Percentiles rank a stretch among this genome's conserved stretches.
Conservation (phyloP, 2,797 vertebrate species). For the Austrolebias charrua region DNA sequence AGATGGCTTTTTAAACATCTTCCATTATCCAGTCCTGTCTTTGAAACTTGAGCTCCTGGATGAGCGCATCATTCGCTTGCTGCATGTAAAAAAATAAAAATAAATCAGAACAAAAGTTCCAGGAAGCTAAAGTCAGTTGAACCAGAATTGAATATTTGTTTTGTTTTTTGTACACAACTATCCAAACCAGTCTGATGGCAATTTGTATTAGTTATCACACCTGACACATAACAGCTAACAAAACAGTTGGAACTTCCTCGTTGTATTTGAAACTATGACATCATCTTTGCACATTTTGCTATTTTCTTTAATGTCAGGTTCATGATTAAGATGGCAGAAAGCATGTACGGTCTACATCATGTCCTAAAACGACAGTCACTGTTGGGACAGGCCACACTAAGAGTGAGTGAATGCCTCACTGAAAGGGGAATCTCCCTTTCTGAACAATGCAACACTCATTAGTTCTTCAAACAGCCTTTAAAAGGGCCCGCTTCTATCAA, state of each 20-base stretch:
- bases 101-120: slow-evolving; percentile 13
- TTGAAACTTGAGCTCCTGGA: slow-evolving; percentile 71
- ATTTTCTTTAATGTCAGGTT: not conserved
- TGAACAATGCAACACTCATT: slow-evolving; percentile 57
- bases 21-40: slow-evolving; percentile 62
- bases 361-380: slow-evolving; percentile 52
- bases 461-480: slow-evolving; percentile 44
- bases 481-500: slow-evolving; percentile 35
- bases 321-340: slow-evolving; percentile 8
- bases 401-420: slow-evolving; percentile 33
- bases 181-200: slow-evolving; percentile 18
- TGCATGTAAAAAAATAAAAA: slow-evolving; percentile 32
- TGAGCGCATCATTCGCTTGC: slow-evolving; percentile 33
- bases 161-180: slow-evolving; percentile 6
- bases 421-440: slow-evolving; percentile 55
- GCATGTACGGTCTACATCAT: slow-evolving; percentile 25
- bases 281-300: not conserved
- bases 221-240: slow-evolving; percentile 6
- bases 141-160: not conserved
- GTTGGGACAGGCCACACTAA: slow-evolving; percentile 40
- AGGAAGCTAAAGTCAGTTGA: slow-evolving; percentile 11
- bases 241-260: slow-evolving; percentile 21
- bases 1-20: slow-evolving; percentile 58
- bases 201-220: slow-evolving; percentile 23
- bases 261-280: slow-evolving; percentile 25